These are phyloP conservation scores for Ips nitidus DNA, from an alignment of 1,140 invertebrate genomes.

Conservation along the genomic window DNA sequence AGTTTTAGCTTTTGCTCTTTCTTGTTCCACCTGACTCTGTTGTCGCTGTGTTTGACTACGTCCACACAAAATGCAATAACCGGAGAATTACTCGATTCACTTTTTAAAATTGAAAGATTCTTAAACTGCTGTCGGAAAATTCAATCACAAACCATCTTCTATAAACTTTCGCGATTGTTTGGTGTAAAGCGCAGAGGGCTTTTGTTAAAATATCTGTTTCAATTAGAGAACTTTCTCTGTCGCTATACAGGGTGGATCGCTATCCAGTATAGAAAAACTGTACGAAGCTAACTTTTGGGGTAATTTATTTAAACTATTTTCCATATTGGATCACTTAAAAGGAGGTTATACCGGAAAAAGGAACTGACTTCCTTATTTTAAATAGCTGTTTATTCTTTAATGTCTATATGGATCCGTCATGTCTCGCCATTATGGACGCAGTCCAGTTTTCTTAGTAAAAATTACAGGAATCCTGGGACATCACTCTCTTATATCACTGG, in stretches of 20 bases:
- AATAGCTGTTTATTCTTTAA: no score
- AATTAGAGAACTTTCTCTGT: slow-evolving; percentile 35
- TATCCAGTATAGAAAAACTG: neutral
- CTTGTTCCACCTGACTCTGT: neutral
- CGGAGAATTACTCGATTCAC: slow-evolving; percentile 14
- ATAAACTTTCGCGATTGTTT: slow-evolving; percentile 34
- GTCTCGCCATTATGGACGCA: no score
- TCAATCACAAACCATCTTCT: slow-evolving; percentile 31
- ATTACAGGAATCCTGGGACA: no score
- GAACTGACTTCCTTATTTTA: no score
- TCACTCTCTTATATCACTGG: no score
- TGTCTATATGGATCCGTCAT: no score
- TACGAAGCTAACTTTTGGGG: no score
- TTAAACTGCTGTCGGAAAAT: slow-evolving; percentile 14
- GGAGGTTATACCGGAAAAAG: no score
- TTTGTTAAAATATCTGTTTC: slow-evolving; percentile 36
- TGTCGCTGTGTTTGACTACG: slow-evolving; percentile 1
- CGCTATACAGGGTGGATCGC: neutral
- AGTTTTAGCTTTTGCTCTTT: slow-evolving; percentile 13
- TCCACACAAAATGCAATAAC: slow-evolving; percentile 6
- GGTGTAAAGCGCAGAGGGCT: slow-evolving; percentile 29
- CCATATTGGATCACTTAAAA: no score
- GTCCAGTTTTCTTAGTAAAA: no score
- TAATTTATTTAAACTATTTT: no score
- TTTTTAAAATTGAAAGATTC: slow-evolving; percentile 20